Base-by-base conservation (phyloP, 2,113 vertebrate species). In the Scortum barcoo region DNA sequence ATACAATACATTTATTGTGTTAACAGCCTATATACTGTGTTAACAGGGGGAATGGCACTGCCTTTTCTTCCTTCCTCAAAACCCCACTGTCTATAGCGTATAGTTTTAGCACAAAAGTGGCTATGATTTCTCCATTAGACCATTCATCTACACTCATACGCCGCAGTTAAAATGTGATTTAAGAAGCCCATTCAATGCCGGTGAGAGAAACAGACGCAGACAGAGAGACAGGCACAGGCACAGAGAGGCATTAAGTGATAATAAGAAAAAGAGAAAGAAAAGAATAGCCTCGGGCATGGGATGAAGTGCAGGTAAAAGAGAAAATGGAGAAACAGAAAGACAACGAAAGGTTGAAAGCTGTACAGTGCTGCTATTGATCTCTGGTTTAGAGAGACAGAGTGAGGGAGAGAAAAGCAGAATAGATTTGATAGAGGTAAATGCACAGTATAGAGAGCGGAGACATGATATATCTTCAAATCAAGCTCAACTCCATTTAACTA, bases 91-190 rank as follows among this genome's bases (percentile, higher is more conserved):
- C 48, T 75, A 26, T 42, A 72, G 42, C 0, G 7, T 40, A 36
- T 44, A 51, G 22, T 71, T 86, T 83, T 26, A 76, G 44, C 63
- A 69, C 58, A 67, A 67, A 80, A 54, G 53, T 71, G 66, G 33
- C 83, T 46, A 86, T 83, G 46, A 87, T 86, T 76, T 74, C 0
- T 11, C 78, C 83, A 81, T 79, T 76, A 84, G 74, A 71, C 13
- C 73, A 67, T 86, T 85, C 70, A 81, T 81, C 83, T 71, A 67
- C 13, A 4, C 50, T 83, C 42, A 80, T 78, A 85, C 42, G 72
- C 76, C 78, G 82, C 76, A 80, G 80, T 85, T 84, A 88, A 72
- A 89, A 81, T 75, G 74, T 82, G 75, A 91, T 82, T 90, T 84
- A 85, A 85, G 77, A 56, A 72, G 76, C 42, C 74, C 16, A 73